Percentiles rank a stretch among this genome's conserved stretches.
Evolutionary conservation across 2,797 vertebrate species (phyloP).

Genomic region (Acanthurus lineatus): DNA sequence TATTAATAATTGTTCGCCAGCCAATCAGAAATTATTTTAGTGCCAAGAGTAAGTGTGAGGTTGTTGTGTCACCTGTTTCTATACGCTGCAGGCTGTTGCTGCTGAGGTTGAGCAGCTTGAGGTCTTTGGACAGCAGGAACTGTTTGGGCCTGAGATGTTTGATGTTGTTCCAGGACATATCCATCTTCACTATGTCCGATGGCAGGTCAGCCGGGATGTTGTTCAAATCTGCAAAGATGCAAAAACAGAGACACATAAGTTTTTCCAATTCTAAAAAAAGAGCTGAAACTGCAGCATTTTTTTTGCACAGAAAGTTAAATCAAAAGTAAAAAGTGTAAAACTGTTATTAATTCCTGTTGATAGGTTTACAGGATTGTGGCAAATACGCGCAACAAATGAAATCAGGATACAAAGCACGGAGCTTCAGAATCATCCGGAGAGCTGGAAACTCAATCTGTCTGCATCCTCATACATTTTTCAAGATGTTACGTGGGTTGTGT

Average conservation of each 20-base stretch:
- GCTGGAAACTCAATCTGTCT: slow-evolving; percentile 52
- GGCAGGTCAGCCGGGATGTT: slow-evolving; percentile 92
- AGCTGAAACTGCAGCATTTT: too few relatives aligned
- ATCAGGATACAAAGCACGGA: slow-evolving; percentile 1
- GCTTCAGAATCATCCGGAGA: slow-evolving; percentile 17
- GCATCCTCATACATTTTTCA: slow-evolving; percentile 59
- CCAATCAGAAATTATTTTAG: too few relatives aligned
- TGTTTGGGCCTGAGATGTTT: slow-evolving; percentile 91
- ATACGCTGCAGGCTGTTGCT: slow-evolving; percentile 91
- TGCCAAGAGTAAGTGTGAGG: too few relatives aligned
- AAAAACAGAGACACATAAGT: slow-evolving; percentile 52
- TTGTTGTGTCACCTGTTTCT: slow-evolving; percentile 88
- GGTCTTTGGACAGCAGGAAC: slow-evolving; percentile 92
- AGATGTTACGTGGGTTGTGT: slow-evolving; percentile 72
- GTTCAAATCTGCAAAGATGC: slow-evolving; percentile 87
- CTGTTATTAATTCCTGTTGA: background rate
- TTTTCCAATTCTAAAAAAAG: too few relatives aligned
- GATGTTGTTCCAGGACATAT: slow-evolving; percentile 94
- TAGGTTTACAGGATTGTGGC: slow-evolving; percentile 5
- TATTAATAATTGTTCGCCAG: background rate
- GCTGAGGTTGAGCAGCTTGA: slow-evolving; percentile 95
- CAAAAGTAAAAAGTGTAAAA: too few relatives aligned
- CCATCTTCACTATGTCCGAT: slow-evolving; percentile 92
- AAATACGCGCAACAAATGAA: slow-evolving; percentile 36
- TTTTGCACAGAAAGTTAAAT: too few relatives aligned